Evolutionary conservation across 2,113 vertebrate species (phyloP), one percentile per base, ranked within the genome.

Genomic region (Sceloporus undulatus): DNA sequence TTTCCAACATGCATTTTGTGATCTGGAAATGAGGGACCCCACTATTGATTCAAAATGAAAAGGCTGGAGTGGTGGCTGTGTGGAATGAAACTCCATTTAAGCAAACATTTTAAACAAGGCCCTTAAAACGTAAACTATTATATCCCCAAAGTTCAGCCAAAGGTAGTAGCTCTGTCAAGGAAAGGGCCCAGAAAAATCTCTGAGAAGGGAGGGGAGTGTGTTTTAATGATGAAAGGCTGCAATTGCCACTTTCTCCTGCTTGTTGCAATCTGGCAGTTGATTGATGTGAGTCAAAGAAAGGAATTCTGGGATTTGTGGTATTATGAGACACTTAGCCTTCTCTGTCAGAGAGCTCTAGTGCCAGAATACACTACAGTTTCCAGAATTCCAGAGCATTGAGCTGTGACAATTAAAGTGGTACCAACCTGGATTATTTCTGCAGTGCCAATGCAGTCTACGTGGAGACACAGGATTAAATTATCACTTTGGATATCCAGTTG

Each of bases 221-320:
- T 8, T 9, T 77, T 65, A 85, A 65, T 27, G 73, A 77, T n/a
- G 23, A 77, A 85, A 85, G 59, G 1, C 84, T 77, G 73, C 84
- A 42, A 66, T 21, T 42, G 38, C 38, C 18, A 66, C 16, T 62
- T 75, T 73, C 38, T 65, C 34, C 23, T 18, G 84, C 82, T 84
- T 74, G 7, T 84, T 84, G 19, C 73, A 75, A 76, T 9, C 54
- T 34, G 29, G 27, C 34, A 25, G 54, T 23, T 76, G 73, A 42
- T 21, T 38, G 59, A n/a, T 52, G 14, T 48, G 34, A 66, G 74
- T 14, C 10, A 48, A 76, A 65, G 38, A 85, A 48, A 77, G 34
- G 48, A 48, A 48, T 48, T 48, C 48, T 48, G 48, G 48, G 48
- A 48, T 48, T 48, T 48, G 48, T 48, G 48, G 48, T 48, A 6